Evolutionary conservation across 1,140 invertebrate genomes (phyloP).

Genomic region (Brachionus koreanus): DNA sequence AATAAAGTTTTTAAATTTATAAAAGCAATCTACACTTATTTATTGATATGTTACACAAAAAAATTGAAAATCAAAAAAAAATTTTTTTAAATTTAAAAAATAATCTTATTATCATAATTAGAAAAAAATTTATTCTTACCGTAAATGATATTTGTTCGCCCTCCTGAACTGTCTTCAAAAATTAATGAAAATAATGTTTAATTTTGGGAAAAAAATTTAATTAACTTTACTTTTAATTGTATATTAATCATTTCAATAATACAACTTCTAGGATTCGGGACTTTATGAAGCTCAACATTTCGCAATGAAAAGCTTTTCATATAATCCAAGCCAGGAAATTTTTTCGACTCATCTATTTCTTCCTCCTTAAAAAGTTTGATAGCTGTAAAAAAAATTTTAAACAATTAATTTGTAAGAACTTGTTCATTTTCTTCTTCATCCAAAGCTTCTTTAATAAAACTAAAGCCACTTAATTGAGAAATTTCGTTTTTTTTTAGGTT

Average conservation of each 20-base stretch:
- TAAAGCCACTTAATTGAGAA: conserved; percentile 55
- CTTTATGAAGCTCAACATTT: neutral
- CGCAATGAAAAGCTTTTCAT: conserved; percentile 52
- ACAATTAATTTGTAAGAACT: neutral
- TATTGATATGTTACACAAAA: neutral
- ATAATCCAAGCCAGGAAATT: conserved; percentile 53
- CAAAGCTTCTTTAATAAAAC: conserved; percentile 46
- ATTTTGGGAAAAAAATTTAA: neutral
- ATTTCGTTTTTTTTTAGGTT: conserved; percentile 50
- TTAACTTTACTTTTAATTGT: conserved; percentile 51
- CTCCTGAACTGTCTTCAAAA: neutral
- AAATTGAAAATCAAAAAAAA: neutral
- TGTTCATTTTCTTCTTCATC: conserved; percentile 44
- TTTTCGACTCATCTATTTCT: conserved; percentile 48
- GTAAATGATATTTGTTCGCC: neutral
- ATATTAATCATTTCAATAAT: conserved; percentile 56
- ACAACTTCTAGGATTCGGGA: conserved; percentile 52
- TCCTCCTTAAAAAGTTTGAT: conserved; percentile 41
- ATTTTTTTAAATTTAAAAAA: too few species aligned
- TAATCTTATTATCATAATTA: too few species aligned
- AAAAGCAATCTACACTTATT: too few species aligned
- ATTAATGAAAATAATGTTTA: neutral
- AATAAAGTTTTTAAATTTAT: too few species aligned
- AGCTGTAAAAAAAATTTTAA: neutral
- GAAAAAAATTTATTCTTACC: neutral